Conservation (phyloP, 2,888 invertebrate species). For the Bhutanitis thaidina region DNA sequence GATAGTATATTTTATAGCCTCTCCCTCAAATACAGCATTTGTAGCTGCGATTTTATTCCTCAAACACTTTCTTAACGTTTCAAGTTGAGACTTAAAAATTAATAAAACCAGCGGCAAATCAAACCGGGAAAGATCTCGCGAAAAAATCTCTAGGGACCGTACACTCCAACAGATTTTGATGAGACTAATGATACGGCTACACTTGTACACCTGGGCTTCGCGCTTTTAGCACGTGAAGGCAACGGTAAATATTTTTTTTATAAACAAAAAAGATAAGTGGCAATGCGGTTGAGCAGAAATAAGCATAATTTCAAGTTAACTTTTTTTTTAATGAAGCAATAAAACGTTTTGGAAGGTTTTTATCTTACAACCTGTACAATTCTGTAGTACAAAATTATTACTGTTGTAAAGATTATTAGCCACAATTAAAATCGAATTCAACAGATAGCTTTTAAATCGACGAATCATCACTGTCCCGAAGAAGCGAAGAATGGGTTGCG, state of each 20-base stretch:
- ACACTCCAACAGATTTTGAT: slow-evolving; percentile 21
- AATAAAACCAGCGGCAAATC: slow-evolving; percentile 38
- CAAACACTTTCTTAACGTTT: slow-evolving; percentile 26
- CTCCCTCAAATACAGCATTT: no score
- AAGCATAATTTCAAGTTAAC: neutral
- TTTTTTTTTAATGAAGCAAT: neutral
- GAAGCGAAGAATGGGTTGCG: no score
- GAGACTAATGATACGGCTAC: slow-evolving; percentile 16
- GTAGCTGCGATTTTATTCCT: neutral
- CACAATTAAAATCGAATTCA: no score
- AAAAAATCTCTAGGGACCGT: slow-evolving; percentile 23
- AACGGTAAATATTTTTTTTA: slow-evolving; percentile 1
- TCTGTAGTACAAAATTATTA: no score
- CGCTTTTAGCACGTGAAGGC: neutral
- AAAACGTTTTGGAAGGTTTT: no score
- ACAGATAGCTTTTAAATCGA: no score
- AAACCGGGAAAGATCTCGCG: slow-evolving; percentile 23
- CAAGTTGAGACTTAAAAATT: slow-evolving; percentile 41
- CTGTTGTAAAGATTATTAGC: no score
- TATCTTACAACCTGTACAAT: no score
- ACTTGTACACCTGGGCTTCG: slow-evolving; percentile 1
- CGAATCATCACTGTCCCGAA: no score
- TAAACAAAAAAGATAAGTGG: neutral
- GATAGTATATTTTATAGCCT: no score
- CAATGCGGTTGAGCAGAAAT: neutral